Conservation (phyloP, 2,888 invertebrate genomes). For the Melanargia galathea region DNA sequence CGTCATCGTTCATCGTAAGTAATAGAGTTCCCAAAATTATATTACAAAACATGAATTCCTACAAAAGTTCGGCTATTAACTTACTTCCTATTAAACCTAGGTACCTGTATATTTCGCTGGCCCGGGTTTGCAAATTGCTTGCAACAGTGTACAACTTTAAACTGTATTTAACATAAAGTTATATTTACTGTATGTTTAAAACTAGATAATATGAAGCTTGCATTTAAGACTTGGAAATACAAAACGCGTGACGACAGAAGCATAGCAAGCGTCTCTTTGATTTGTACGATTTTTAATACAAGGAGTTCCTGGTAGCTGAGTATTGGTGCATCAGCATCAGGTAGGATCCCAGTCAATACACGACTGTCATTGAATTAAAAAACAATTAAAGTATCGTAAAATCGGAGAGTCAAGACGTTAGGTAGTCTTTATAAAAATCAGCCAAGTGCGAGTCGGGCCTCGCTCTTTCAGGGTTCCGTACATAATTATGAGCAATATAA, state of each 20-base stretch:
- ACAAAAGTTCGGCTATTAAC: not conserved
- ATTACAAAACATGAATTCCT: not conserved
- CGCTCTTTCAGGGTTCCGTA: too few species aligned
- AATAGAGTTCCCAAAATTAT: not conserved
- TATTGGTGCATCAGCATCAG: too few species aligned
- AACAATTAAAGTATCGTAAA: too few species aligned
- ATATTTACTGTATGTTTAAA: constrained; percentile 3
- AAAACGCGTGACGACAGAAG: not conserved
- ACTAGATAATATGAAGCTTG: not conserved
- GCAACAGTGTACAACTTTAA: not conserved
- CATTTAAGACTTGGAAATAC: not conserved
- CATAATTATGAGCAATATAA: too few species aligned
- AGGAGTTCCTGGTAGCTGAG: too few species aligned
- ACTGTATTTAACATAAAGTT: constrained; percentile 2
- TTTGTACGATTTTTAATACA: too few species aligned
- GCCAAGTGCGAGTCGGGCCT: too few species aligned
- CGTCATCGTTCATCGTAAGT: not conserved
- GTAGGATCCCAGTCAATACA: too few species aligned
- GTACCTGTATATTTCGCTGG: constrained; percentile 10
- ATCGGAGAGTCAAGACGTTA: too few species aligned
- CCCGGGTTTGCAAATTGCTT: constrained; percentile 2
- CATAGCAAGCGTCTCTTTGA: too few species aligned
- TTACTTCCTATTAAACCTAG: constrained; percentile 7
- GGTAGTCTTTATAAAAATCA: too few species aligned
- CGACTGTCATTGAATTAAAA: too few species aligned